These are phyloP conservation scores for Synanthedon myopaeformis DNA, from an alignment of 2,888 invertebrate genomes.

Conservation along the genomic window DNA sequence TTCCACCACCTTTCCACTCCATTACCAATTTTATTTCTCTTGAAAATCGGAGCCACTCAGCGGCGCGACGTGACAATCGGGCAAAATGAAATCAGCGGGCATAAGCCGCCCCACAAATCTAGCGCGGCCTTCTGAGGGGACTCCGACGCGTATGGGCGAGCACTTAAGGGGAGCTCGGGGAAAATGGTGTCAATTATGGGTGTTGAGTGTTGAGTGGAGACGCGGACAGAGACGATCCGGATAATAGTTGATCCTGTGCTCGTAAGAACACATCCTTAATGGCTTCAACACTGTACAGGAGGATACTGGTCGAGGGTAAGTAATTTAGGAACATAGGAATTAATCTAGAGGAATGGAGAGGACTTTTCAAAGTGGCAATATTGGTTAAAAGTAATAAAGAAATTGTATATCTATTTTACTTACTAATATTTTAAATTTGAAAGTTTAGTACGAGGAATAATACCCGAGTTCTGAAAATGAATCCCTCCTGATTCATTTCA, in stretches of 20 bases:
- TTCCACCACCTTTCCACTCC: constrained; percentile 52
- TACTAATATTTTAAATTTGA: no score
- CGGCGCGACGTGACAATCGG: constrained; percentile 56
- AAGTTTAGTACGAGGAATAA: no score
- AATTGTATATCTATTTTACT: no score
- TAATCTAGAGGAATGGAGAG: no score
- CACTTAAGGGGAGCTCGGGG: constrained; percentile 53
- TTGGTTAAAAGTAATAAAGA: no score
- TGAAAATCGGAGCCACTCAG: constrained; percentile 58
- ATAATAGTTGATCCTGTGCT: neutral
- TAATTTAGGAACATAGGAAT: no score
- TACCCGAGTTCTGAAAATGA: no score
- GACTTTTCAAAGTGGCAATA: no score
- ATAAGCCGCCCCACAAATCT: constrained; percentile 64
- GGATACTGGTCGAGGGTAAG: no score
- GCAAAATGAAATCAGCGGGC: constrained; percentile 61
- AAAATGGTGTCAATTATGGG: constrained; percentile 67
- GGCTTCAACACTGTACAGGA: no score
- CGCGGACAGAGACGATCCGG: neutral
- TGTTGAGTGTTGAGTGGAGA: constrained; percentile 39
- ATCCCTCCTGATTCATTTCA: no score
- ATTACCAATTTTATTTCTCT: constrained; percentile 64
- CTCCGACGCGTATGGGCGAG: constrained; percentile 28
- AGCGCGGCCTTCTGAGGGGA: constrained; percentile 40
- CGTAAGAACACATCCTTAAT: no score